Percentiles rank a stretch among this genome's conserved stretches.
phyloP scores from a whole-genome alignment of 2,113 vertebrate species.

The Cyanocitta stelleri region DNA sequence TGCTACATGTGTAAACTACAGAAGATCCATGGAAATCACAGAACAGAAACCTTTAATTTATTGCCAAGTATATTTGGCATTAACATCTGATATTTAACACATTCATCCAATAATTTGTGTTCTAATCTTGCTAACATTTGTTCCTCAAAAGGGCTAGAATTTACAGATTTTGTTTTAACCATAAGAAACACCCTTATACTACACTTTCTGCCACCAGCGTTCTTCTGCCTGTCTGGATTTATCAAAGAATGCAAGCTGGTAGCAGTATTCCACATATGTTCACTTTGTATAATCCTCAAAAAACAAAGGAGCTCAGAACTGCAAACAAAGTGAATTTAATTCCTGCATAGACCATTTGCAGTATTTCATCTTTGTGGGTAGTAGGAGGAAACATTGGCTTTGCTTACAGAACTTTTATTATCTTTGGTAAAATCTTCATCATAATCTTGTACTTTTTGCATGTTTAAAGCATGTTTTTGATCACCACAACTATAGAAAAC shows the following conservation, averaged over 20 bases:
- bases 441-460: not conserved
- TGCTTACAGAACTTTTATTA: not conserved
- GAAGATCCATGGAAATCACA: not conserved
- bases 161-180: not conserved
- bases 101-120: not conserved
- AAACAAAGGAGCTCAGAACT: slow-evolving; percentile 3
- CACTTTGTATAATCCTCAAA: slow-evolving; percentile 43
- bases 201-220: slow-evolving; percentile 31
- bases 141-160: not conserved
- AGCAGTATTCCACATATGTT: slow-evolving; percentile 39
- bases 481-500: not conserved
- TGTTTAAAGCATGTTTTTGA: not conserved
- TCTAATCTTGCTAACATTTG: not conserved
- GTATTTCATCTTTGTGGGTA: not conserved
- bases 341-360: not conserved
- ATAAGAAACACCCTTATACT: not conserved
- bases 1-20: not conserved
- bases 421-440: not conserved
- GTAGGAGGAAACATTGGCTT: not conserved
- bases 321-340: not conserved
- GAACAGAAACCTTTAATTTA: not conserved
- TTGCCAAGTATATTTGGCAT: not conserved
- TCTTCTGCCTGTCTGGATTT: slow-evolving; percentile 53
- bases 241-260: slow-evolving; percentile 49
- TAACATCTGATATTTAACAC: not conserved